phyloP scores from a whole-genome alignment of 2,113 vertebrate species.

The Eubucco bourcierii region DNA sequence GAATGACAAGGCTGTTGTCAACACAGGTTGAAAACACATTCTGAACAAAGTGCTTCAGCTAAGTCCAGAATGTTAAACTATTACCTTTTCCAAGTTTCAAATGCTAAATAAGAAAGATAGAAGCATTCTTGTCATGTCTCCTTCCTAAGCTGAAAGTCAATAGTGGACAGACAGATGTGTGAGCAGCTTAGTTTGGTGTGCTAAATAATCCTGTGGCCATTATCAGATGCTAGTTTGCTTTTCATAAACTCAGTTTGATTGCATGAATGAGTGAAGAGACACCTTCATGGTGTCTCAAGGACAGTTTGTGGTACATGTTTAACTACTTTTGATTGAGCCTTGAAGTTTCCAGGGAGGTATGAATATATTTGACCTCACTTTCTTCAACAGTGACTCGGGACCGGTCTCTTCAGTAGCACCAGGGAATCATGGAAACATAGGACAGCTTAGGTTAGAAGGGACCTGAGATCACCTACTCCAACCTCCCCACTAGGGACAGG shows the following conservation, averaged over 20 bases:
- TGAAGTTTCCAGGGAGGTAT: background rate
- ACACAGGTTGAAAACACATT: fast-evolving
- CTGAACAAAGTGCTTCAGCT: background rate
- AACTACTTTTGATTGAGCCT: background rate
- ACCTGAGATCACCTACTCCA: too few relatives aligned
- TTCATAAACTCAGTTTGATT: background rate
- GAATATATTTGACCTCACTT: background rate
- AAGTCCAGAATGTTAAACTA: background rate
- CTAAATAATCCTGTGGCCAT: background rate
- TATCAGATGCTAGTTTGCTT: background rate
- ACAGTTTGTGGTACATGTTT: background rate
- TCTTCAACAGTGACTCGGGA: too few relatives aligned
- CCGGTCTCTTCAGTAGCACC: too few relatives aligned
- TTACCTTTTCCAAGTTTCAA: background rate
- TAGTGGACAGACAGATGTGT: background rate
- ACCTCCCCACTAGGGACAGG: too few relatives aligned
- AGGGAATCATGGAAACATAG: too few relatives aligned
- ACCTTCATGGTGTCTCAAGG: background rate
- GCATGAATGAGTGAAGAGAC: background rate
- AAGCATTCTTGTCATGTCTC: background rate
- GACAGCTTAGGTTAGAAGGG: too few relatives aligned
- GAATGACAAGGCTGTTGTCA: background rate
- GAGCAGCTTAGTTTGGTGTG: background rate
- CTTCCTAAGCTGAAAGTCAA: background rate
- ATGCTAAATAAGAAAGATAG: background rate